phyloP scores from a whole-genome alignment of 2,888 invertebrate species.

The Noctua janthina region DNA sequence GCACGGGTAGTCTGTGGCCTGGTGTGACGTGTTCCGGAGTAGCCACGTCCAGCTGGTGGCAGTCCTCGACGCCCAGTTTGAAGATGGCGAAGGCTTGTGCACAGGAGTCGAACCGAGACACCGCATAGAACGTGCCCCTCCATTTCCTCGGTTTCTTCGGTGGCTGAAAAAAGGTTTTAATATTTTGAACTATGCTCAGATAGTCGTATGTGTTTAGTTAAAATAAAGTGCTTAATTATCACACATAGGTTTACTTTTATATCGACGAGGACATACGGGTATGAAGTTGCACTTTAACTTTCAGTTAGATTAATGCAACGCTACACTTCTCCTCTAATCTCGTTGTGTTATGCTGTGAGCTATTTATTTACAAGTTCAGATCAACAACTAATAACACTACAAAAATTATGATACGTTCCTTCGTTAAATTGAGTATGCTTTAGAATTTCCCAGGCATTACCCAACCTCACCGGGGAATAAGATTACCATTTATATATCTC shows the following conservation, averaged over 20 bases:
- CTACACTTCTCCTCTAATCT: neutral
- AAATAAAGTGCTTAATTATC: neutral
- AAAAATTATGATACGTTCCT: too few relatives aligned
- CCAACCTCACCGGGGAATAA: neutral
- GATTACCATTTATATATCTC: conserved; percentile 36
- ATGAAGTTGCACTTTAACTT: neutral
- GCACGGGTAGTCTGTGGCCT: conserved; percentile 76
- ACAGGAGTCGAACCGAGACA: conserved; percentile 76
- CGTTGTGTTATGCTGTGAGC: neutral
- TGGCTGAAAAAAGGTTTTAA: conserved; percentile 72
- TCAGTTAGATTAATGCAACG: neutral
- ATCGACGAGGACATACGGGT: neutral
- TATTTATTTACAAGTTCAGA: neutral
- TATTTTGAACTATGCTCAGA: neutral
- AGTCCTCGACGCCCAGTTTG: conserved; percentile 81
- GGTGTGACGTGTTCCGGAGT: conserved; percentile 72
- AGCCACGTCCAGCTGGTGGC: conserved; percentile 83
- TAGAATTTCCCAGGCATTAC: neutral
- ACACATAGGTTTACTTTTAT: neutral
- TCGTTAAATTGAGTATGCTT: neutral
- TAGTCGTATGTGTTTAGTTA: neutral
- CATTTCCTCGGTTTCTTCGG: conserved; percentile 78
- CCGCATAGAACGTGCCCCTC: conserved; percentile 78
- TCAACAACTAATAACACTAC: neutral
- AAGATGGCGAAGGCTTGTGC: conserved; percentile 77